Conservation (phyloP, 1,140 invertebrate genomes). For the Drosophila teissieri region DNA sequence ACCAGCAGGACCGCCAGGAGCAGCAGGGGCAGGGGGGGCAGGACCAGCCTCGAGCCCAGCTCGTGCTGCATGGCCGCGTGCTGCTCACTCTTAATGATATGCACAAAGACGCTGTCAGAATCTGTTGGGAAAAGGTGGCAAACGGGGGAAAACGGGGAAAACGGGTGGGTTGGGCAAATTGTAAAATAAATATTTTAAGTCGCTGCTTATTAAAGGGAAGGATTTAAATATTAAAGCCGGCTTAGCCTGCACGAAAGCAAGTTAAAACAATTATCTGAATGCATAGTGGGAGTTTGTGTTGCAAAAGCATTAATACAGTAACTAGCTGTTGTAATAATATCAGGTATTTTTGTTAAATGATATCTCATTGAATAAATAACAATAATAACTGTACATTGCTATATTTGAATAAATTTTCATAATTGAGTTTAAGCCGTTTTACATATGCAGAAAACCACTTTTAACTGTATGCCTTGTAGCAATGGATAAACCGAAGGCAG, state of each 20-base stretch:
- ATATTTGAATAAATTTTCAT: no score
- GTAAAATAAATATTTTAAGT: background rate
- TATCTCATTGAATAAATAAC: no score
- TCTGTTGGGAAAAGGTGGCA: slow-evolving; percentile 60
- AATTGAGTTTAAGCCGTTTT: no score
- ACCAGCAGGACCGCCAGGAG: slow-evolving; percentile 54
- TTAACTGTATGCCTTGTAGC: no score
- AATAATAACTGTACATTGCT: no score
- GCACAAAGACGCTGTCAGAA: slow-evolving; percentile 86
- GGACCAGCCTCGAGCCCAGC: slow-evolving; percentile 60
- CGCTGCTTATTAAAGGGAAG: background rate
- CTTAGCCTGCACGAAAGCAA: background rate
- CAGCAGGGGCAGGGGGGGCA: slow-evolving; percentile 64
- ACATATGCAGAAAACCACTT: no score
- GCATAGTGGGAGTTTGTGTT: background rate
- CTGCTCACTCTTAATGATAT: slow-evolving; percentile 87
- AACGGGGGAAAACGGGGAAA: background rate
- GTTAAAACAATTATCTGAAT: background rate
- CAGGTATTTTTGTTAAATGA: no score
- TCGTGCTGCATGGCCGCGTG: slow-evolving; percentile 88
- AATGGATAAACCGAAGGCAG: no score
- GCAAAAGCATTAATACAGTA: no score
- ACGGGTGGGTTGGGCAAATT: background rate
- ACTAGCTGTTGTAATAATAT: no score
- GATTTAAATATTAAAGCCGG: background rate